Conservation (phyloP, 2,888 invertebrate species). For the Drosophila ustulata region DNA sequence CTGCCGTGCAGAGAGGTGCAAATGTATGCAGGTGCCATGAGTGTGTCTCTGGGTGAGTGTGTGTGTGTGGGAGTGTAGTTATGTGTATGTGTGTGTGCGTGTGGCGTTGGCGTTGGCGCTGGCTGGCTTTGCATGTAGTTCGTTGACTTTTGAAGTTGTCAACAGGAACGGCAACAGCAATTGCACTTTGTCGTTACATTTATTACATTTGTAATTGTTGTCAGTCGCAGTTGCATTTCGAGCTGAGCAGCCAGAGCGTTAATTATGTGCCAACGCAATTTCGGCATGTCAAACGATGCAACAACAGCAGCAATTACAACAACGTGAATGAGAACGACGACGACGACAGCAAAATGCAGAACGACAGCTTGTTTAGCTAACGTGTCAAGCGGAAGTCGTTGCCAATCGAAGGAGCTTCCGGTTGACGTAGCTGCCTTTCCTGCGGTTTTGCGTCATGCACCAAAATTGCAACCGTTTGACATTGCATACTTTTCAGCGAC, state of each 20-base stretch:
- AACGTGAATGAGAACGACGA: conserved; percentile 7
- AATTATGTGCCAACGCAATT: conserved; percentile 73
- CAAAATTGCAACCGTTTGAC: conserved; percentile 38
- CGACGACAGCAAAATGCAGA: conserved; percentile 43
- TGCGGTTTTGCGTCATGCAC: conserved; percentile 27
- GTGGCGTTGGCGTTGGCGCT: conserved; percentile 30
- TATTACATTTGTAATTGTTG: conserved; percentile 81
- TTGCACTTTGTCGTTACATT: conserved; percentile 77
- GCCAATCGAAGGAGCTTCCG: conserved; percentile 85
- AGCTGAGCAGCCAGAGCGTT: conserved; percentile 59
- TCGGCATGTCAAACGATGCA: conserved; percentile 49
- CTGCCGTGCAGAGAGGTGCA: conserved; percentile 65
- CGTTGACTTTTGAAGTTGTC: conserved; percentile 79
- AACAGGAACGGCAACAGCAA: conserved; percentile 52
- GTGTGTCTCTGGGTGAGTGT: conserved; percentile 6
- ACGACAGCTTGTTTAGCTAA: conserved; percentile 82
- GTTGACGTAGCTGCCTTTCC: conserved; percentile 57
- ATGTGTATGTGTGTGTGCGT: conserved; percentile 20
- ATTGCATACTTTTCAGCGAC: conserved; percentile 47
- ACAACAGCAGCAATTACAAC: conserved; percentile 11
- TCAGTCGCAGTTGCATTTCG: conserved; percentile 64
- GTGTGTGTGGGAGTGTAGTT: conserved; percentile 23
- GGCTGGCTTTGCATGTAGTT: conserved; percentile 70
- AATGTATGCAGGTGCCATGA: conserved; percentile 47
- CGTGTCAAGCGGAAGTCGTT: conserved; percentile 84